phyloP scores from a whole-genome alignment of 2,113 vertebrate genomes.

The Bufo bufo region DNA sequence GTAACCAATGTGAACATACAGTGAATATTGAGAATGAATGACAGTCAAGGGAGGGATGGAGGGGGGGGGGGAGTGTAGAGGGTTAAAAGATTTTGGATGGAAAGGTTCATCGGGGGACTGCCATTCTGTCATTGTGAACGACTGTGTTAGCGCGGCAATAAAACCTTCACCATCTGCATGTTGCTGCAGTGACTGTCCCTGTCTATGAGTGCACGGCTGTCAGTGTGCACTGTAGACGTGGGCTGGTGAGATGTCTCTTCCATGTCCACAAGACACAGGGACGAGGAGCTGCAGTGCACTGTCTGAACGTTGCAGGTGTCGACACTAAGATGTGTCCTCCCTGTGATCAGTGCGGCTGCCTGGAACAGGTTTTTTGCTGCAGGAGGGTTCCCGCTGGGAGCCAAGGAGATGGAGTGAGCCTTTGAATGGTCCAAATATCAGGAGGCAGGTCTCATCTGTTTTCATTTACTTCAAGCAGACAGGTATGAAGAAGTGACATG shows the following conservation, averaged over 20 bases:
- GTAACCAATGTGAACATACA: no score
- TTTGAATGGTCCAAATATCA: slow-evolving; percentile 27
- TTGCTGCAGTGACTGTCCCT: background rate
- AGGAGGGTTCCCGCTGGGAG: background rate
- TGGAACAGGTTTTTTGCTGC: background rate
- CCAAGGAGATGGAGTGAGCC: background rate
- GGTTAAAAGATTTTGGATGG: no score
- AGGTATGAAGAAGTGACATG: slow-evolving; percentile 37
- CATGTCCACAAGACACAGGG: background rate
- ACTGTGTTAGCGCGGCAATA: background rate
- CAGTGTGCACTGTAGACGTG: background rate
- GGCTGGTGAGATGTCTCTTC: background rate
- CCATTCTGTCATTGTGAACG: no score
- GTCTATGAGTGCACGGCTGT: background rate
- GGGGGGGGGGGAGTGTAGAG: no score
- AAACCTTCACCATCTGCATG: background rate
- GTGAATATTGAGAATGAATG: no score
- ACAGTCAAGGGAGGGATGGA: no score
- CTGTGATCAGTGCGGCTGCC: background rate
- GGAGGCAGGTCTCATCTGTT: slow-evolving; percentile 39
- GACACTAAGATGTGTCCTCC: background rate
- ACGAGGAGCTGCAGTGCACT: slow-evolving; percentile 1
- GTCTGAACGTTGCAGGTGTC: background rate
- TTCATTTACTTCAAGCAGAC: slow-evolving; percentile 24
- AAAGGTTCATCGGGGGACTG: no score